These are phyloP conservation scores for Watsonalla cultraria DNA, from an alignment of 2,888 invertebrate genomes.

Conservation along the genomic window DNA sequence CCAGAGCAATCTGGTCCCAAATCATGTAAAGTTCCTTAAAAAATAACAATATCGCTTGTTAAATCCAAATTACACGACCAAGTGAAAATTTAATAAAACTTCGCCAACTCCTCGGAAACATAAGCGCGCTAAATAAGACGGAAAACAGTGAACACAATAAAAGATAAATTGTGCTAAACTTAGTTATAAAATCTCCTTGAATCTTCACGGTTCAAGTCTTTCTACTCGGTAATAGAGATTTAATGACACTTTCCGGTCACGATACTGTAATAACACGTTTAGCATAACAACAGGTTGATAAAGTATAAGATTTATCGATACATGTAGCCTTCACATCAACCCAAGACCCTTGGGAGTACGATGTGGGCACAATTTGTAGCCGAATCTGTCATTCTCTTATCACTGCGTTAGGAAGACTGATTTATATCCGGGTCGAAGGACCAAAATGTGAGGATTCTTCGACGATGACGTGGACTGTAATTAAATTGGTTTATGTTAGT, in stretches of 20 bases:
- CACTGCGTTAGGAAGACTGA: too few relatives aligned
- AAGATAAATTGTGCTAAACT: not conserved
- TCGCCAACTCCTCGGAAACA: not conserved
- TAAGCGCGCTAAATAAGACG: not conserved
- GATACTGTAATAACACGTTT: conserved; percentile 21
- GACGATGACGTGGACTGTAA: too few relatives aligned
- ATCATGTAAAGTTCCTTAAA: not conserved
- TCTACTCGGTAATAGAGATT: conserved; percentile 13
- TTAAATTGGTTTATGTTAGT: too few relatives aligned
- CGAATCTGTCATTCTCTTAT: too few relatives aligned
- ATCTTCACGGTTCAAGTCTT: conserved; percentile 35
- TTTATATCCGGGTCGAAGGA: too few relatives aligned
- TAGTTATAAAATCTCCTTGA: conserved; percentile 19
- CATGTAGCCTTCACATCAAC: not conserved
- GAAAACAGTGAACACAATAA: not conserved
- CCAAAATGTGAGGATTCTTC: too few relatives aligned
- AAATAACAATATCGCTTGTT: not conserved
- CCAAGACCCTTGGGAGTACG: too few relatives aligned
- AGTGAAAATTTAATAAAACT: not conserved
- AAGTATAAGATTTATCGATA: not conserved
- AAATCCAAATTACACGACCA: not conserved
- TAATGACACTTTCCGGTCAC: conserved; percentile 55
- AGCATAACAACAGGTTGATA: not conserved
- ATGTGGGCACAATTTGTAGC: too few relatives aligned
- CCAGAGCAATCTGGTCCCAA: too few relatives aligned